A percentile compares a stretch with the other conserved stretches of the same genome.
These are phyloP conservation scores for Drosophila picticornis DNA, from an alignment of 2,888 invertebrate genomes.

Conservation along the genomic window DNA sequence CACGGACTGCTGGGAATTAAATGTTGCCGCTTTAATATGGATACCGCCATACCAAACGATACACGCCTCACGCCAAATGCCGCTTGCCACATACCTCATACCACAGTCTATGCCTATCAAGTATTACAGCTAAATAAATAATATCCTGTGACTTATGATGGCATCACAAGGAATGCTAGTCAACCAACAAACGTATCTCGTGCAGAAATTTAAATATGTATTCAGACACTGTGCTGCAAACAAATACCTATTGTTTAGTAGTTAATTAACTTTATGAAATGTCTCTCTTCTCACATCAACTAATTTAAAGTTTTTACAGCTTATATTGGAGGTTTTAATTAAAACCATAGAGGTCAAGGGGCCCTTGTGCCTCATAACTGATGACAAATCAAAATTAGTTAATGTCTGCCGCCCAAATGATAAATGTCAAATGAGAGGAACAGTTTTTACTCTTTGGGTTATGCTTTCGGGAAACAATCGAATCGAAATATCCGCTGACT, in stretches of 20 bases:
- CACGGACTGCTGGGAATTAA: constrained; percentile 21
- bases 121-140: constrained; percentile 48
- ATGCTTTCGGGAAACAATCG: neutral
- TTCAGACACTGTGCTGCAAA: neutral
- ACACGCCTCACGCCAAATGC: neutral
- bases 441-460: no score
- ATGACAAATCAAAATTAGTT: no score
- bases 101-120: constrained; percentile 16
- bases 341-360: no score
- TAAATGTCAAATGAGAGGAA: neutral
- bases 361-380: no score
- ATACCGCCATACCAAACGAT: constrained; percentile 1
- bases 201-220: neutral
- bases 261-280: neutral
- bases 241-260: neutral
- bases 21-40: constrained; percentile 8
- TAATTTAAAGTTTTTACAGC: no score
- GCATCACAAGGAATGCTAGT: constrained; percentile 4
- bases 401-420: neutral
- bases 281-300: neutral
- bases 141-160: constrained; percentile 17
- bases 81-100: constrained; percentile 1
- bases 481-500: no score
- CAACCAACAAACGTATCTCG: neutral
- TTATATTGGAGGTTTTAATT: no score